Evolutionary conservation across 2,113 vertebrate genomes (phyloP), one percentile per base, ranked within the genome.

Genomic region (Equus przewalskii): DNA sequence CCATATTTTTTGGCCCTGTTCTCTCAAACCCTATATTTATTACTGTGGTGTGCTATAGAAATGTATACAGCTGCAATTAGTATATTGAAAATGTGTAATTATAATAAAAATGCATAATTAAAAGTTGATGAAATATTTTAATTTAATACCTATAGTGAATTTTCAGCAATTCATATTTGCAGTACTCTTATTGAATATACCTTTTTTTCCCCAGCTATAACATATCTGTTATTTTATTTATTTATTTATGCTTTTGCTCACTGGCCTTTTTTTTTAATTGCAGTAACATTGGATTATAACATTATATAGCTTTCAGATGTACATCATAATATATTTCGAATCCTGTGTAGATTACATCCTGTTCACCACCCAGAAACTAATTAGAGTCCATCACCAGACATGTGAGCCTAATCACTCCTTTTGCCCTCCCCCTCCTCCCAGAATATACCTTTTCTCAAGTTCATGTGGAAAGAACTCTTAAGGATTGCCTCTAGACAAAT

Each of bases 31-130:
- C 49, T 96, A 21, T 12, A 65, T 81, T 95, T 94, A 49, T 64
- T 56, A 44, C 19, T 95, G 49, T 86, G 62, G 21, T 81, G 1
- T 92, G 9, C 28, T 65, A 16, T 83, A 86, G 33, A 82, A 91
- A 73, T 70, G 16, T 86, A 49, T 44, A 15, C n/a, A 51, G 73
- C 28, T 62, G 4, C 1, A 84, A 14, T 94, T 89, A 97, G 13
- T 69, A 89, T 81, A 49, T 79, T 96, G 30, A 79, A 96, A 94
- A 60, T 72, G 49, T 41, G 15, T 93, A 89, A 51, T 90, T 72
- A 44, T n/a, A 91, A 93, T 94, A 60, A 75, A 93, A 82, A 56
- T 88, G 12, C 13, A 44, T 91, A 73, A 85, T 95, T 70, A 54
- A 97, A 94, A 24, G 3, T 44, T 92, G 24, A 56, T 96, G 44